Conservation (phyloP, 1,140 invertebrate genomes). For the Carcinoscorpius rotundicauda region DNA sequence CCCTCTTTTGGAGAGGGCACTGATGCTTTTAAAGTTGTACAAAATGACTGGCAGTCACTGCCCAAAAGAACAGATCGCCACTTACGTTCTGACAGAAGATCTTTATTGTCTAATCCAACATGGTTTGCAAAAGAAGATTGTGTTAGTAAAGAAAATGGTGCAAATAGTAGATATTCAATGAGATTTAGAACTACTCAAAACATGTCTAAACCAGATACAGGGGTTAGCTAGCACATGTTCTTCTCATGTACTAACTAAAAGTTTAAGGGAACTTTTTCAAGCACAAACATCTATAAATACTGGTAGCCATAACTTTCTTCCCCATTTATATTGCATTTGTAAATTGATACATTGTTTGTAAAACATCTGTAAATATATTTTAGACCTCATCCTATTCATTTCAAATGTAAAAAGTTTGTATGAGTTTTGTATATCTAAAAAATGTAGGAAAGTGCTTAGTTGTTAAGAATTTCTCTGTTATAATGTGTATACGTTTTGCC, state of each 20-base stretch:
- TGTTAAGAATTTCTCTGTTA: background rate
- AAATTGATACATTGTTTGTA: too few species aligned
- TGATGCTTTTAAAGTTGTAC: background rate
- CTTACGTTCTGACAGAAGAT: background rate
- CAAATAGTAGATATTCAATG: background rate
- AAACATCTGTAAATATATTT: background rate
- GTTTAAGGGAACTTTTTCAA: too few species aligned
- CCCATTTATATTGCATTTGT: too few species aligned
- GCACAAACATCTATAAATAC: too few species aligned
- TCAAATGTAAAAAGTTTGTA: background rate
- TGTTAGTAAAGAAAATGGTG: background rate
- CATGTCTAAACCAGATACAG: too few species aligned
- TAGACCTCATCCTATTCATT: background rate
- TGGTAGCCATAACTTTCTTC: too few species aligned
- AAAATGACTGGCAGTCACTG: background rate
- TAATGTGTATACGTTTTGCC: background rate
- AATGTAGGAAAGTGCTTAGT: background rate
- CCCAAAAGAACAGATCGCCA: background rate
- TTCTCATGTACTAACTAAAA: too few species aligned
- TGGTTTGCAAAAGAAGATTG: too few species aligned
- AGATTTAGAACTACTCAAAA: background rate
- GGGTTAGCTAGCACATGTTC: too few species aligned
- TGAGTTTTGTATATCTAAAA: background rate
- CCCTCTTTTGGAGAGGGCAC: background rate
- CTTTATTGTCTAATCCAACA: background rate